Conservation (phyloP, 2,888 invertebrate genomes). For the Synergus laeviventris region DNA sequence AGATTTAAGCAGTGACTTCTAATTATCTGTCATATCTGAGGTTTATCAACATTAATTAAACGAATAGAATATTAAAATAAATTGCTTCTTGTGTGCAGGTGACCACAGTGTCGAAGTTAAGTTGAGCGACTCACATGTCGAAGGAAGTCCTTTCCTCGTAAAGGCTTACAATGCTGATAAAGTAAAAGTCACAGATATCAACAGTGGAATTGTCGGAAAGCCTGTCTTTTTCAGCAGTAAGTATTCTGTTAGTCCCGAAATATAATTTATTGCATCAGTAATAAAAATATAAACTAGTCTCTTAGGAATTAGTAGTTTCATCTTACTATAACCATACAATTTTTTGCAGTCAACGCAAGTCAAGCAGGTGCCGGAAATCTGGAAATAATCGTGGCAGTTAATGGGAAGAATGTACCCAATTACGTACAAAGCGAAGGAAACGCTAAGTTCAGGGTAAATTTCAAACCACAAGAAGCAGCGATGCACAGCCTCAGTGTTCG, state of each 20-base stretch:
- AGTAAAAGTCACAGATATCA: slow-evolving; percentile 96
- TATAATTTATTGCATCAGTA: neutral
- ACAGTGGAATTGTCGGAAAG: slow-evolving; percentile 92
- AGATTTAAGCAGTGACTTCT: neutral
- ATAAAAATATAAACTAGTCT: neutral
- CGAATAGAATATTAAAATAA: neutral
- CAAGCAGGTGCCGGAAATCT: slow-evolving; percentile 97
- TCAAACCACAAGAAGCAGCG: slow-evolving; percentile 96
- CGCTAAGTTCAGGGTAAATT: slow-evolving; percentile 95
- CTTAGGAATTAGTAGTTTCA: too few relatives aligned
- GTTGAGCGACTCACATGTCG: slow-evolving; percentile 86
- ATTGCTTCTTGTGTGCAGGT: slow-evolving; percentile 70
- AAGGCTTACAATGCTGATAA: slow-evolving; percentile 97
- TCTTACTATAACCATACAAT: too few relatives aligned
- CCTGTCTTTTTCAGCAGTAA: slow-evolving; percentile 95
- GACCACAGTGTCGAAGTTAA: slow-evolving; percentile 94
- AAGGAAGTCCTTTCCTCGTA: slow-evolving; percentile 95
- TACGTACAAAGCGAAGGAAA: slow-evolving; percentile 98
- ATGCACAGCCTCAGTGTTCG: slow-evolving; percentile 93
- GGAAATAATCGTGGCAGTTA: slow-evolving; percentile 98
- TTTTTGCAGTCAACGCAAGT: slow-evolving; percentile 92
- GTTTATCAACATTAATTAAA: slow-evolving; percentile 14
- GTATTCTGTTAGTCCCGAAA: slow-evolving; percentile 56
- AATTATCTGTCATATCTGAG: neutral
- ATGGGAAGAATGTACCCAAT: slow-evolving; percentile 97